These are phyloP conservation scores for Leptatherina wallacei DNA, from an alignment of 2,797 vertebrate species.

Conservation along the genomic window DNA sequence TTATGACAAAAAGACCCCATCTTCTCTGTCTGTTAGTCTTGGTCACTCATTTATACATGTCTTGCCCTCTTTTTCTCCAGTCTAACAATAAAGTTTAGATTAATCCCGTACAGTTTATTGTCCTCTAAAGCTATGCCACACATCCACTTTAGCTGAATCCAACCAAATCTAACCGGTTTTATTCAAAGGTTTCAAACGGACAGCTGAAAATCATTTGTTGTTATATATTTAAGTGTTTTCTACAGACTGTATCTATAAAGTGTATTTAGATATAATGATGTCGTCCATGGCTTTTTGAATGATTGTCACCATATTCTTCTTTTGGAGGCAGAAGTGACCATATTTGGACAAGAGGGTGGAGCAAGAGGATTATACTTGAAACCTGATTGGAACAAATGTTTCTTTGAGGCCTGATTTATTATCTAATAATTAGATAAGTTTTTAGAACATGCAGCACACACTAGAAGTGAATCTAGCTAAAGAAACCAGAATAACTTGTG, in stretches of 20 bases:
- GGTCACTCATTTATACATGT: neutral
- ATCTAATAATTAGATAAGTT: neutral
- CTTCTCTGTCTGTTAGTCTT: neutral
- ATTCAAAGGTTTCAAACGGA: neutral
- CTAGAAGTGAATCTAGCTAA: neutral
- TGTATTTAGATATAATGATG: neutral
- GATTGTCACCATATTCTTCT: neutral
- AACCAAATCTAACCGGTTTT: neutral
- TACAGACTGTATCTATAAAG: neutral
- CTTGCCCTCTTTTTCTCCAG: neutral
- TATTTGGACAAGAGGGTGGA: neutral
- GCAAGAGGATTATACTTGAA: neutral
- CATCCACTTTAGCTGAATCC: neutral
- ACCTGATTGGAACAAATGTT: neutral
- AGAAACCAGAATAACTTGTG: neutral
- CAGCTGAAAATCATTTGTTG: neutral
- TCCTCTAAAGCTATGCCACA: neutral
- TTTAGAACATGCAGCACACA: neutral
- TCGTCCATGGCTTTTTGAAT: neutral
- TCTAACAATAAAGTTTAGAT: neutral
- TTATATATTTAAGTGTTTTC: neutral
- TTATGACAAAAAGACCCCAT: neutral
- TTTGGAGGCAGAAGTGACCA: neutral
- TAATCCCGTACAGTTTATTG: neutral
- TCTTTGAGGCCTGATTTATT: neutral